Evolutionary conservation across 2,113 vertebrate species (phyloP).

Genomic region (Sinocyclocheilus anshuiensis): DNA sequence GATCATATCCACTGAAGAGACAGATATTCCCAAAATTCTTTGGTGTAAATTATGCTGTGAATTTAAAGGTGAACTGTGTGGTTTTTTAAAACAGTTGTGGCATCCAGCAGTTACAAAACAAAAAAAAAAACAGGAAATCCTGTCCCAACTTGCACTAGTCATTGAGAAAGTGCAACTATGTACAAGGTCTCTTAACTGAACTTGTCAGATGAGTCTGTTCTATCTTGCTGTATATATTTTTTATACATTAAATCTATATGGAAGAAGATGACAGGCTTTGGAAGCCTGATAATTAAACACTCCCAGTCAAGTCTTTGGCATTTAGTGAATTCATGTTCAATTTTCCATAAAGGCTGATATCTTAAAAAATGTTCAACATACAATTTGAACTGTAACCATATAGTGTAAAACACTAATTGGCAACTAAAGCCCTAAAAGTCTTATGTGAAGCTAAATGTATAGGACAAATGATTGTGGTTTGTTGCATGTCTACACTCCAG

Average conservation of each 20-base stretch:
- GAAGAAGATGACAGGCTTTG: neutral
- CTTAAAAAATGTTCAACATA: neutral
- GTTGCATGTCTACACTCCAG: conserved; percentile 2
- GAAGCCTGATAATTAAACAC: neutral
- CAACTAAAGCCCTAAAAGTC: neutral
- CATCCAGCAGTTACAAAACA: conserved; percentile 15
- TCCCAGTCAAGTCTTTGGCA: neutral
- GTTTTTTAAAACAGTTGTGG: neutral
- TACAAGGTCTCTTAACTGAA: neutral
- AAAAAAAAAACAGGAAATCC: neutral
- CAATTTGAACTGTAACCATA: neutral
- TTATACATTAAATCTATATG: conserved; percentile 56
- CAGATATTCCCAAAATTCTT: neutral
- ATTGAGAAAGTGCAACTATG: neutral
- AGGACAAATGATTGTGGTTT: conserved; percentile 7
- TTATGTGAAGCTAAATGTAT: conserved; percentile 7
- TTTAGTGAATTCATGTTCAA: neutral
- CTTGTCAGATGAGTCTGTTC: conserved; percentile 17
- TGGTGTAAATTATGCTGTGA: neutral
- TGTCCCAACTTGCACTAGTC: neutral
- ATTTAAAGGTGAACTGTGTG: neutral
- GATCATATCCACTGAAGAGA: neutral
- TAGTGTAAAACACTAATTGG: conserved; percentile 1
- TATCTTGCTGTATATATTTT: conserved; percentile 44
- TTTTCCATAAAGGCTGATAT: neutral